Percentiles rank a stretch among this genome's conserved stretches.
These are phyloP conservation scores for Temnothorax curvispinosus DNA, from an alignment of 1,140 invertebrate genomes.

Conservation along the genomic window DNA sequence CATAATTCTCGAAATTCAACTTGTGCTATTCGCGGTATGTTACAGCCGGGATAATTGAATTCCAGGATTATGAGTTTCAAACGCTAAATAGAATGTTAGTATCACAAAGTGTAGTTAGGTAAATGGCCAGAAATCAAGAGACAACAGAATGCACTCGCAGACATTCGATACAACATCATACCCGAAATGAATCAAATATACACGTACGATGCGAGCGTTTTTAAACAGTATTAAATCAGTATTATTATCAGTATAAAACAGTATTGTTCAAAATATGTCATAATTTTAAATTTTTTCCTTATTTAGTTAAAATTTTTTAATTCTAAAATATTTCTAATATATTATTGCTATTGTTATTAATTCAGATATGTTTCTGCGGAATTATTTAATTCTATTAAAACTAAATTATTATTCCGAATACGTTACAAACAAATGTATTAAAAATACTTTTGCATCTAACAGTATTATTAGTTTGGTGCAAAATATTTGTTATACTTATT, in stretches of 20 bases:
- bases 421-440: not conserved
- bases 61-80: slow-evolving; percentile 23
- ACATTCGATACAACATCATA: not conserved
- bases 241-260: not conserved
- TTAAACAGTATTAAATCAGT: not conserved
- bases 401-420: not conserved
- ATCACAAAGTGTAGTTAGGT: slow-evolving; percentile 25
- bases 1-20: slow-evolving; percentile 40
- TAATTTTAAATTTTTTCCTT: not conserved
- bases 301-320: not conserved
- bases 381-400: slow-evolving; percentile 12
- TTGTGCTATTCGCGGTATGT: slow-evolving; percentile 10
- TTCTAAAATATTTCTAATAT: not conserved
- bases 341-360: not conserved
- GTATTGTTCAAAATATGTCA: not conserved
- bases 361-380: not conserved
- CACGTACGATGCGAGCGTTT: not conserved
- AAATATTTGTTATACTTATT: not conserved
- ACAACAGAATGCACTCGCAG: slow-evolving; percentile 18
- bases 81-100: slow-evolving; percentile 35
- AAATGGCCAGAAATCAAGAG: not conserved
- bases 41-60: slow-evolving; percentile 24
- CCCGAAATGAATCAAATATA: slow-evolving; percentile 5
- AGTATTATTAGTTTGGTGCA: not conserved
- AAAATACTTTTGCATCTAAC: not conserved